Conservation (phyloP, 2,888 invertebrate species). For the Deroplatys truncata region DNA sequence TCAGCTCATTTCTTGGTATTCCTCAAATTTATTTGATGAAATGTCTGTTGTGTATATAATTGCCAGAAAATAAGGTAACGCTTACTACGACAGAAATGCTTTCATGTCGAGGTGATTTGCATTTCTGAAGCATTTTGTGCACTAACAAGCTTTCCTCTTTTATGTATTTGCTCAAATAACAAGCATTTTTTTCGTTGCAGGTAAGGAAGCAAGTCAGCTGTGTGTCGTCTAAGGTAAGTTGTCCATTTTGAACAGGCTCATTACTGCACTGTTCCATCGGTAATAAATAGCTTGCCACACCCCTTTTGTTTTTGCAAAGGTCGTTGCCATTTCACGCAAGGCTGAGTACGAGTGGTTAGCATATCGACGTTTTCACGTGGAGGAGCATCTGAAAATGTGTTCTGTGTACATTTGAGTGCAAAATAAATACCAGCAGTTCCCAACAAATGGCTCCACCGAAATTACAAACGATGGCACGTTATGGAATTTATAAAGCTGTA, state of each 20-base stretch:
- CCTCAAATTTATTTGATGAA: too few relatives aligned
- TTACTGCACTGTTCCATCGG: not conserved
- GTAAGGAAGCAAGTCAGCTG: not conserved
- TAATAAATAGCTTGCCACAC: not conserved
- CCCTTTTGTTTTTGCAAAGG: not conserved
- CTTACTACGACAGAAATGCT: too few relatives aligned
- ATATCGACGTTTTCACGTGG: not conserved
- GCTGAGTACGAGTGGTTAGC: not conserved
- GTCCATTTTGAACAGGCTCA: not conserved
- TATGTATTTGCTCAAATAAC: too few relatives aligned
- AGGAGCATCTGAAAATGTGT: not conserved
- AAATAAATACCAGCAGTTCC: not conserved
- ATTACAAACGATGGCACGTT: not conserved
- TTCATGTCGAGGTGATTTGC: too few relatives aligned
- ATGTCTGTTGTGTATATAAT: too few relatives aligned
- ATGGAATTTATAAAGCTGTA: too few relatives aligned
- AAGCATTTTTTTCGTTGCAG: not conserved
- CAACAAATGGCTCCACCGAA: not conserved
- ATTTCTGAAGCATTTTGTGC: too few relatives aligned
- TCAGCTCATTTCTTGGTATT: too few relatives aligned
- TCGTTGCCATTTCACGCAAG: not conserved
- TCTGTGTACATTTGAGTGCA: not conserved
- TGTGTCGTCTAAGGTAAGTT: not conserved
- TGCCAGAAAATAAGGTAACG: too few relatives aligned
- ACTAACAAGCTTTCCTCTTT: too few relatives aligned